phyloP scores from a whole-genome alignment of 2,113 vertebrate genomes.

The Dinomys branickii region DNA sequence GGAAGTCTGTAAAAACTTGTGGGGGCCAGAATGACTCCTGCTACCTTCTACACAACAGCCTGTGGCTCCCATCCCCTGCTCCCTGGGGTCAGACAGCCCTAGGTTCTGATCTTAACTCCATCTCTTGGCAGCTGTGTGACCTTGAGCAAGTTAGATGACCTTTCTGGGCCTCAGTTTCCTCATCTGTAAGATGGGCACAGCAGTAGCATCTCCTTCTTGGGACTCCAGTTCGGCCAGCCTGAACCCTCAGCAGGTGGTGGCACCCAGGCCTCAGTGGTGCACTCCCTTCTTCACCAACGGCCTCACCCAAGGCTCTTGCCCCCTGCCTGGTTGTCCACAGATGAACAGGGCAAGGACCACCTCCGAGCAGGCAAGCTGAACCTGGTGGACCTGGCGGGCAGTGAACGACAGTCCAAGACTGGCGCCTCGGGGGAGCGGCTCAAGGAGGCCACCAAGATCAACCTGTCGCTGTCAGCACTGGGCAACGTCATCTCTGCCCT shows the following conservation, averaged over 20 bases:
- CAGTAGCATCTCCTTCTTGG: neutral
- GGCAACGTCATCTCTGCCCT: conserved; percentile 94
- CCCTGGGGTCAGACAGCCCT: neutral
- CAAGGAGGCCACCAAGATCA: conserved; percentile 95
- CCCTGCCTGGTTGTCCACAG: conserved; percentile 80
- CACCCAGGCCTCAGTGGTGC: rapidly evolving
- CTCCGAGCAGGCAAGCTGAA: conserved; percentile 93
- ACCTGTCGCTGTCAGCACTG: conserved; percentile 93
- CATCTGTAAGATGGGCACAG: neutral
- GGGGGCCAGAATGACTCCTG: neutral
- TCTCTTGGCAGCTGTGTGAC: neutral
- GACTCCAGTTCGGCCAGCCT: neutral
- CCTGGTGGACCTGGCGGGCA: conserved; percentile 94
- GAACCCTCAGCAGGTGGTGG: neutral
- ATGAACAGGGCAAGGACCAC: conserved; percentile 88
- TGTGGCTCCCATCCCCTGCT: neutral
- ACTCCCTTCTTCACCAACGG: rapidly evolving
- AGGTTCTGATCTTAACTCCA: neutral
- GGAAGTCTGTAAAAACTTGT: neutral
- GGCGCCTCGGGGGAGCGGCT: conserved; percentile 91
- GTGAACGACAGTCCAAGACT: conserved; percentile 94
- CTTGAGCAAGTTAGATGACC: neutral
- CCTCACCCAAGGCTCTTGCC: neutral
- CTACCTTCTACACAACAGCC: neutral
- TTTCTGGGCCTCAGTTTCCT: conserved; percentile 2